Base-by-base conservation (phyloP, 1,140 invertebrate species). In the Drosophila sechellia region DNA sequence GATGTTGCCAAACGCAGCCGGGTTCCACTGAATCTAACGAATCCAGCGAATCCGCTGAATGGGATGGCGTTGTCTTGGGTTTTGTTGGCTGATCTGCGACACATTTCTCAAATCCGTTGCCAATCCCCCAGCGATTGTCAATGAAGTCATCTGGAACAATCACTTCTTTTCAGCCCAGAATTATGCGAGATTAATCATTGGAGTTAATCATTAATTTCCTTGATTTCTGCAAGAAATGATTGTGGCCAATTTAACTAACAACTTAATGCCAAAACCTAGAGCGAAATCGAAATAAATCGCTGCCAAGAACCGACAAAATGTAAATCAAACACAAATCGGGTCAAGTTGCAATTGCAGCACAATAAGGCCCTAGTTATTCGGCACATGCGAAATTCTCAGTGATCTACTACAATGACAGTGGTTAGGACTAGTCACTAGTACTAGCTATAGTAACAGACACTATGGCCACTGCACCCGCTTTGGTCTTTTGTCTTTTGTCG, bases 321-420 rank as follows among this genome's bases (percentile, higher is more conserved):
- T 77, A 64, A 60, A 69, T 75, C 57, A 77, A 54, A 57, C 31
- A 10, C 63, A 60, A 87, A 76, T 83, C 54, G 46, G 81, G 81
- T 86, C 81, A 86, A 86, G 77, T 81, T 81, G 53, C 68, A 65
- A 74, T 81, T 69, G 61, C 53, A 57, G 60, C 58, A 57, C 56
- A 83, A 84, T 75, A 65, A 56, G 53, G 78, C 74, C 78, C 81
- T 78, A 86, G 65, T 63, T 81, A 76, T 86, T 81, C 80, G 78
- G 83, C 83, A 87, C 83, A 87, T 89, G 83, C 84, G 84, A 87
- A 87, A 89, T 87, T 83, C 84, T 68, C 76, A 83, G 79, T 89
- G 79, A 68, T 76, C 83, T 76, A 81, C 75, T 87, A 87, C 73
- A 81, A 85, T 77, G 72, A 61, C 59, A 77, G 65, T 37, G 45